phyloP scores from a whole-genome alignment of 2,888 invertebrate species.

The Autographa gamma region DNA sequence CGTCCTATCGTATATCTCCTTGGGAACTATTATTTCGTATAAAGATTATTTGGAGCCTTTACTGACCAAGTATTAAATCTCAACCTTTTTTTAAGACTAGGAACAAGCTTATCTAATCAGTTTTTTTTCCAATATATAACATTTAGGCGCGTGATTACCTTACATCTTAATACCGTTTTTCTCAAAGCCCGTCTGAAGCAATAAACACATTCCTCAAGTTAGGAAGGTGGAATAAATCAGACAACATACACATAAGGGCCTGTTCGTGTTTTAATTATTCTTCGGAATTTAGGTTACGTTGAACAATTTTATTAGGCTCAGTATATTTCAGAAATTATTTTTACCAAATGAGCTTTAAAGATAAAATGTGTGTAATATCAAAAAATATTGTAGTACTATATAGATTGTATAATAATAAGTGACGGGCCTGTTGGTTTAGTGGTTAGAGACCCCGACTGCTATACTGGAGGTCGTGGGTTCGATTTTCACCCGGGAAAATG shows the following conservation, averaged over 20 bases:
- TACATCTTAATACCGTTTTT: background rate
- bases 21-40: conserved; percentile 3
- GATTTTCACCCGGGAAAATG: too few relatives aligned
- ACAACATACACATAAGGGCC: background rate
- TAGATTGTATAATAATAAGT: too few relatives aligned
- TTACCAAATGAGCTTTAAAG: too few relatives aligned
- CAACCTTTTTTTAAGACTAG: background rate
- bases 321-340: too few relatives aligned
- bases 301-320: background rate
- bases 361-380: too few relatives aligned
- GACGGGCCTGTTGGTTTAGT: too few relatives aligned
- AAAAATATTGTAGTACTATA: too few relatives aligned
- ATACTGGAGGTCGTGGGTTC: too few relatives aligned
- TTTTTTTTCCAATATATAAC: background rate
- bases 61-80: background rate
- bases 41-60: background rate
- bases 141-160: background rate
- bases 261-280: conserved; percentile 16
- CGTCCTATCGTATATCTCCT: background rate
- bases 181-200: conserved; percentile 19
- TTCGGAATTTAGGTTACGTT: background rate
- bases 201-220: conserved; percentile 51
- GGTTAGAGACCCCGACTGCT: too few relatives aligned
- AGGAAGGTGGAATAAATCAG: conserved; percentile 45
- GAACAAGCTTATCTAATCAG: background rate